These are phyloP conservation scores for Nixonia krombeini DNA, from an alignment of 1,140 invertebrate genomes.

Conservation along the genomic window DNA sequence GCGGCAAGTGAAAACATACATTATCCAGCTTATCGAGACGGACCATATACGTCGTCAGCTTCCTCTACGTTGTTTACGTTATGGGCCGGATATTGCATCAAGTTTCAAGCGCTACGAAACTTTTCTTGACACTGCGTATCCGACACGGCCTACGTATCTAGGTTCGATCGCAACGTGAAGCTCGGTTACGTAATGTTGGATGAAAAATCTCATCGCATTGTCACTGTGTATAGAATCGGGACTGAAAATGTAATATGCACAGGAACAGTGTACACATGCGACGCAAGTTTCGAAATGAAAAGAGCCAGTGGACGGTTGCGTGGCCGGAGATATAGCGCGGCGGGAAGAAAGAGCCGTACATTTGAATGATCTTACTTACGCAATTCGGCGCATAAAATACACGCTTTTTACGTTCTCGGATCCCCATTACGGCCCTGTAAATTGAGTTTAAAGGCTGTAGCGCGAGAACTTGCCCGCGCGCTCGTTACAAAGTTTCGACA, in stretches of 20 bases:
- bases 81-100: constrained; percentile 50
- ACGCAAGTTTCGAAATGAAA: too few species aligned
- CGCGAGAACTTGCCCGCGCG: constrained; percentile 36
- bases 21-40: constrained; percentile 48
- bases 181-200: constrained; percentile 27
- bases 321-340: too few species aligned
- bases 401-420: constrained; percentile 29
- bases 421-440: constrained; percentile 37
- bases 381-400: constrained; percentile 25
- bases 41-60: constrained; percentile 43
- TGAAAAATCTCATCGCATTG: constrained; percentile 23
- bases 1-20: constrained; percentile 46
- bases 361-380: too few species aligned
- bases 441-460: constrained; percentile 38
- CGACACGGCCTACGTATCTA: constrained; percentile 18
- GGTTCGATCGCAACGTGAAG: constrained; percentile 36
- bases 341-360: too few species aligned
- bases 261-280: too few species aligned
- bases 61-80: constrained; percentile 42
- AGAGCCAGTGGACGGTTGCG: too few species aligned
- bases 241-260: constrained; percentile 17
- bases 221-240: constrained; percentile 18
- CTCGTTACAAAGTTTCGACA: constrained; percentile 51
- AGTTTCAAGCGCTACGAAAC: constrained; percentile 42
- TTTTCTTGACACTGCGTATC: constrained; percentile 46